Conservation (phyloP, 2,888 invertebrate species). For the Dusona sp. region DNA sequence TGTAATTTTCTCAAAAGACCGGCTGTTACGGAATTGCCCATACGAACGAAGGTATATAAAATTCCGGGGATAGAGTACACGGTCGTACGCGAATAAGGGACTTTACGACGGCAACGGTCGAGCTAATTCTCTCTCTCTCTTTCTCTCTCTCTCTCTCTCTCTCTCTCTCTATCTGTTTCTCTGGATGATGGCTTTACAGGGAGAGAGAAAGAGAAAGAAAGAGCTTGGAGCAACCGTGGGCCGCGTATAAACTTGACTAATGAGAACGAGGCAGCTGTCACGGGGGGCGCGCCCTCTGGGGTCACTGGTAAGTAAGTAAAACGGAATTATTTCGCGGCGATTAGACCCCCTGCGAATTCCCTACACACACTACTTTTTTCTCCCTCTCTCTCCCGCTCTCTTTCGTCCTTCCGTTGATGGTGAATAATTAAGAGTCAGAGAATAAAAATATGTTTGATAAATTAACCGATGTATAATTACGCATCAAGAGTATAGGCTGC, state of each 20-base stretch:
- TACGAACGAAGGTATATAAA: conserved; percentile 26
- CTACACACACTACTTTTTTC: conserved; percentile 23
- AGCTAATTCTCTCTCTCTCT: conserved; percentile 16
- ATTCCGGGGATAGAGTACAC: conserved; percentile 54
- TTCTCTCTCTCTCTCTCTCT: not conserved
- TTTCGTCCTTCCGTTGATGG: not conserved
- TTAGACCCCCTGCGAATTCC: conserved; percentile 67
- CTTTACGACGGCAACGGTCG: conserved; percentile 49
- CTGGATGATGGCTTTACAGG: conserved; percentile 22
- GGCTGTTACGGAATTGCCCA: conserved; percentile 26
- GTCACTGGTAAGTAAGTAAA: conserved; percentile 69
- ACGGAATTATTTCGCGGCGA: conserved; percentile 67
- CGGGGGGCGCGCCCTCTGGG: conserved; percentile 69
- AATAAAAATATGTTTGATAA: conserved; percentile 33
- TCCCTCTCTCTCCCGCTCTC: not conserved
- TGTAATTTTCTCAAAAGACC: not conserved
- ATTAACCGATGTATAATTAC: conserved; percentile 34
- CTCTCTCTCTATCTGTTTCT: conserved; percentile 16
- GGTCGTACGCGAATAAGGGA: conserved; percentile 61
- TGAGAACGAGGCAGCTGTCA: conserved; percentile 74
- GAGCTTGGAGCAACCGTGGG: conserved; percentile 56
- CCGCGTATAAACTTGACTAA: conserved; percentile 76
- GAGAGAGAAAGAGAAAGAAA: conserved; percentile 29
- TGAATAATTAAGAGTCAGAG: conserved; percentile 34
- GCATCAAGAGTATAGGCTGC: not conserved